Base-by-base conservation (phyloP, 2,888 invertebrate genomes). In the Apantesis nais region DNA sequence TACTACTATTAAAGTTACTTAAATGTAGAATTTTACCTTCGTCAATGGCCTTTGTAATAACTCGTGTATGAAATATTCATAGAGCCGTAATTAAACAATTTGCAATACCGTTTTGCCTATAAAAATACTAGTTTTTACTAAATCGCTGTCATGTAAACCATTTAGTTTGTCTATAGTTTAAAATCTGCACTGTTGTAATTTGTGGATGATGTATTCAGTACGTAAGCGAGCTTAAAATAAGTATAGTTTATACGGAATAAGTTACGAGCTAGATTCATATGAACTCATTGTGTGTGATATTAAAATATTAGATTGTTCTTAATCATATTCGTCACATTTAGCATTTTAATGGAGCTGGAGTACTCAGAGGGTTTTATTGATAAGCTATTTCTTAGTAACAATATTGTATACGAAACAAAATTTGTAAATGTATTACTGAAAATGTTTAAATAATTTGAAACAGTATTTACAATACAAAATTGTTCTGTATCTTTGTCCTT, bases 41-140 rank as follows among this genome's bases (percentile, higher is more conserved):
- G 80, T 85, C 76, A 84, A 80, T 88, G 89, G 86, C 90, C 89
- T 91, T 88, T 88, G 85, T 85, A 86, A 78, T 86, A 88, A 86
- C 76, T 86, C 83, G 84, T 83, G 86, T 87, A 85, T 87, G 85
- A 89, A 90, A 90, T 91, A 89, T 91, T 89, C 87, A 90, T 90
- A 85, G 75, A 75, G 79, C 78, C 78, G 82, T 85, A 88, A 90
- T 89, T 87, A 88, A 89, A 90, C 80, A 83, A 87, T 86, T 88
- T 83, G 86, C 89, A 89, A 89, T 87, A 87, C 85, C 82, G 84
- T 87, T 88, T 80, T 84, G 83, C 71, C 81, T 85, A 77, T 84
- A 79, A 82, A 79, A 77, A 79, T 72, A 72, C 71, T 68, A 70
- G 60, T 73, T 78, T 72, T 74, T 72, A 70, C 70, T 44, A 75